These are phyloP conservation scores for Hylaeus volcanicus DNA, from an alignment of 1,140 invertebrate species.

Conservation along the genomic window DNA sequence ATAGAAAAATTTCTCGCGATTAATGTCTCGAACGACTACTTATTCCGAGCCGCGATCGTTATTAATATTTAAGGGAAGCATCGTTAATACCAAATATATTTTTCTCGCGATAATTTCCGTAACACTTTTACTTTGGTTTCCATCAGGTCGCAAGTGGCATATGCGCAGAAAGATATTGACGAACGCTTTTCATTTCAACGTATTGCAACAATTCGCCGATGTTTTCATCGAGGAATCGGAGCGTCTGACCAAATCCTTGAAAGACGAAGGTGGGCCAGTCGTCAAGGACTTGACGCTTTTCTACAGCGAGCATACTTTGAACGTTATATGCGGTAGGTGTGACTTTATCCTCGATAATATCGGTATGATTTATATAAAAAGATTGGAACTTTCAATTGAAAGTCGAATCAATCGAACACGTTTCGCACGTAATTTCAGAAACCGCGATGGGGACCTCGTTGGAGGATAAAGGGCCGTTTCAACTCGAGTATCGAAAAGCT, in stretches of 20 bases:
- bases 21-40: no score
- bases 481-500: slow-evolving; percentile 84
- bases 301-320: slow-evolving; percentile 87
- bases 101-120: no score
- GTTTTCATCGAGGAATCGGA: slow-evolving; percentile 66
- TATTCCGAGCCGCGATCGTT: no score
- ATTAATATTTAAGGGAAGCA: no score
- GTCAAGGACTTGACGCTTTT: slow-evolving; percentile 83
- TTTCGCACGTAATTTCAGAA: slow-evolving; percentile 80
- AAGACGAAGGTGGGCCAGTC: slow-evolving; percentile 59
- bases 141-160: slow-evolving; percentile 89
- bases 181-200: slow-evolving; percentile 94
- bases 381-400: no score
- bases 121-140: not conserved
- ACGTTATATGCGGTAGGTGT: slow-evolving; percentile 88
- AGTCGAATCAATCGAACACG: no score
- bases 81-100: no score
- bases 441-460: slow-evolving; percentile 91
- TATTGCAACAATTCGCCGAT: slow-evolving; percentile 88
- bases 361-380: no score
- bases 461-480: slow-evolving; percentile 81
- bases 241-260: slow-evolving; percentile 47
- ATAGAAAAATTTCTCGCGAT: no score
- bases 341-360: not conserved
- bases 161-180: slow-evolving; percentile 90